Evolutionary conservation across 1,140 invertebrate genomes (phyloP).

Genomic region (Sarcophaga bullata): DNA sequence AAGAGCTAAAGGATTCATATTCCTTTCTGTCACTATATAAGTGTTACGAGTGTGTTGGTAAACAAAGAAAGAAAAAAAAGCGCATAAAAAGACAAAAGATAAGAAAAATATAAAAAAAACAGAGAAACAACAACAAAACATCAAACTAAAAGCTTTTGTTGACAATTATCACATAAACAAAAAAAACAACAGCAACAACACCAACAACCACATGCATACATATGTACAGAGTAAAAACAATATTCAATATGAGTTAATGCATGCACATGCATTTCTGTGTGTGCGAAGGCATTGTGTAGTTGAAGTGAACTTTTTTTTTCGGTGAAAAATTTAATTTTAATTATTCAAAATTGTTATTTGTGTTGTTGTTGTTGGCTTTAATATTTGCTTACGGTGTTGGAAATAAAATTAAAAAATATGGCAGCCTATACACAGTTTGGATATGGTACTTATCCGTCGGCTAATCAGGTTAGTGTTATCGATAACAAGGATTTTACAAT

Average conservation of each 20-base stretch:
- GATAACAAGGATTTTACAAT: too few relatives aligned
- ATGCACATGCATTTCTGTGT: not conserved
- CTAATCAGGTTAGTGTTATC: constrained; percentile 58
- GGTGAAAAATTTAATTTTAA: not conserved
- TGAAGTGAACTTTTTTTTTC: not conserved
- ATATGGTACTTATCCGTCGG: constrained; percentile 63
- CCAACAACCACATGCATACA: too few relatives aligned
- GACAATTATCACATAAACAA: not conserved
- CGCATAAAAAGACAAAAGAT: too few relatives aligned
- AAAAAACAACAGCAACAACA: too few relatives aligned
- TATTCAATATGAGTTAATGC: too few relatives aligned
- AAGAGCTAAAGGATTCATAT: constrained; percentile 4
- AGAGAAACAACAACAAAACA: not conserved
- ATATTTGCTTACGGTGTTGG: not conserved
- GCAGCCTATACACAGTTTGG: constrained; percentile 65
- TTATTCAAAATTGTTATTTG: not conserved
- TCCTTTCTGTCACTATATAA: not conserved
- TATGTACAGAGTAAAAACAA: too few relatives aligned
- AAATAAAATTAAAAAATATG: constrained; percentile 45
- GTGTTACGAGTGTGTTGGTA: not conserved
- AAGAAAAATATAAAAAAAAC: not conserved
- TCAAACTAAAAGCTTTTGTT: constrained; percentile 11
- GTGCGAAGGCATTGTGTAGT: not conserved
- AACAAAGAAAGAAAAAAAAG: not conserved
- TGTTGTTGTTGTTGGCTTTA: not conserved